Evolutionary conservation across 2,888 invertebrate species (phyloP), one percentile per base, ranked within the genome.

Genomic region (Bombylius major): DNA sequence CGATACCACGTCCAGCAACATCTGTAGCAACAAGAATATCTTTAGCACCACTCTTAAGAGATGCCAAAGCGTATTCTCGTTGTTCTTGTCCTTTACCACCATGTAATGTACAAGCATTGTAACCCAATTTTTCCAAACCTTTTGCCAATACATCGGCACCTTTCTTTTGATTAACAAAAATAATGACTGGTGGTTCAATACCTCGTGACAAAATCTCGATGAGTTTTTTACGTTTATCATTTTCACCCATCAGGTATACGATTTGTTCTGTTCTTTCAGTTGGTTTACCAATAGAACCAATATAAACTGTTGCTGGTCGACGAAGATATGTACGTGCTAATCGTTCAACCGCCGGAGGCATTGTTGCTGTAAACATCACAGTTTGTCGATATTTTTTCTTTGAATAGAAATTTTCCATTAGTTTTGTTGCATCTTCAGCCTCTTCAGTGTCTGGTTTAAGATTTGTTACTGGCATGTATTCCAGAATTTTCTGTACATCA

Each of bases 281-380:
- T 4, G 99, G 99, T 77, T 95, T 96, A 65, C 99, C 98, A 50
- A 88, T 80, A 3, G 95, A 93, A 58, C 98, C 98, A 62, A 99
- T 98, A 70, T 98, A 93, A 0, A 99, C 98, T 4, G 97, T 90
- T 12, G 98, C 95, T 0, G 99, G 99, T 66, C 99, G 80, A 56
- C 99, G 80, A 32, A 99, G 77, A 75, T 99, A 99, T 39, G 86
- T 90, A 60, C 96, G 81, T 0, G 99, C 99, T 60, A 99, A 76
- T 59, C 98, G 81, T 76, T 99, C 99, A 4, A 99, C 96, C 4
- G 97, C 92, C 0, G 97, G 87, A 9, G 97, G 97, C 99, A 99
- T 99, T 61, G 99, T 99, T 5, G 99, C 99, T 51, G 99, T 99
- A 75, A 99, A 99, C 99, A 99, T 99, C 71, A 99, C 99, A 66